Evolutionary conservation across 2,797 vertebrate species (phyloP).

Genomic region (Pitangus sulphuratus): DNA sequence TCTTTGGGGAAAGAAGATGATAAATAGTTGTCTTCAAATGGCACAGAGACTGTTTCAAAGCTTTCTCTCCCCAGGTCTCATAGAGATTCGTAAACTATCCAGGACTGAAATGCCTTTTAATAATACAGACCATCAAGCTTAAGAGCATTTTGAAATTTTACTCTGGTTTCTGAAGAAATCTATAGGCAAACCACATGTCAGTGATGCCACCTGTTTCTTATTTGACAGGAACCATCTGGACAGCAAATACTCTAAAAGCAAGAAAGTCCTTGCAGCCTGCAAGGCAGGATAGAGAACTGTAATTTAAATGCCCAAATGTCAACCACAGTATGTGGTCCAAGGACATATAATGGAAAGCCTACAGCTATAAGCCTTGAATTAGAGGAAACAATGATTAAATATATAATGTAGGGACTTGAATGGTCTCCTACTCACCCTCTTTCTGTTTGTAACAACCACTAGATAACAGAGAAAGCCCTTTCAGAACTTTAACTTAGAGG

Average conservation of each 20-base stretch:
- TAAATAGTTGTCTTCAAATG: background rate
- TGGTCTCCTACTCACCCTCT: background rate
- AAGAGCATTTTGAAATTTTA: background rate
- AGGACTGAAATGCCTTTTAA: background rate
- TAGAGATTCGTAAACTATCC: background rate
- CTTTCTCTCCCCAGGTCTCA: background rate
- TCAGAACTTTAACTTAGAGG: background rate
- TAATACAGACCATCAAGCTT: background rate
- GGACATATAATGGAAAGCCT: background rate
- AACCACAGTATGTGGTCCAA: background rate
- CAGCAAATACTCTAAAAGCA: background rate
- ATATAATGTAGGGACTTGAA: background rate
- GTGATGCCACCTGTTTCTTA: conserved; percentile 18
- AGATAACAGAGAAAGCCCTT: background rate
- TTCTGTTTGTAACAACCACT: background rate
- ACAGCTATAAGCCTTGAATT: conserved; percentile 5
- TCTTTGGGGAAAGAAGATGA: background rate
- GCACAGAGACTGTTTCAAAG: background rate
- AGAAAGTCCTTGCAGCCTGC: background rate
- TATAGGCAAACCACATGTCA: background rate
- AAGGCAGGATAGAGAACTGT: background rate
- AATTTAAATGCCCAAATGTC: background rate
- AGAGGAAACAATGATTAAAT: conserved; percentile 1
- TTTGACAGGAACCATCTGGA: conserved; percentile 24
- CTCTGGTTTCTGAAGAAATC: background rate